phyloP scores from a whole-genome alignment of 2,113 vertebrate genomes.

The Cyanocitta stelleri region DNA sequence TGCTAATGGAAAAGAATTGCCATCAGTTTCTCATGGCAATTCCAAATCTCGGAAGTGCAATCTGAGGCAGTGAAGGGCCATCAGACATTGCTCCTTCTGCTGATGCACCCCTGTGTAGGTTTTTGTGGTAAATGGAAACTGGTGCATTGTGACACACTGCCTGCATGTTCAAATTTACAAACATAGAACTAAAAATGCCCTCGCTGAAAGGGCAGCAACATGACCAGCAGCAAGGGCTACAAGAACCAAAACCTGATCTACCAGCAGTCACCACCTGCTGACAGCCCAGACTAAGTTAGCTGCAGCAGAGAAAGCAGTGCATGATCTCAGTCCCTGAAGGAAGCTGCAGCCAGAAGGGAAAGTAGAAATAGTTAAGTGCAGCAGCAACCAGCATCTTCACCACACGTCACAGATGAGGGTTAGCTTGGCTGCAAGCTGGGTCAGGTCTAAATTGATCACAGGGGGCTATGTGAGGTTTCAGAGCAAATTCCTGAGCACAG shows the following conservation, averaged over 20 bases:
- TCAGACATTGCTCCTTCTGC: neutral
- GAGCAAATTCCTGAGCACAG: neutral
- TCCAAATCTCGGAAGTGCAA: neutral
- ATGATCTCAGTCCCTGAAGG: neutral
- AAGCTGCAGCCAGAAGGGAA: neutral
- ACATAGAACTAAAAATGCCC: neutral
- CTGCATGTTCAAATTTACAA: neutral
- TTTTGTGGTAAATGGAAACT: neutral
- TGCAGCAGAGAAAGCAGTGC: neutral
- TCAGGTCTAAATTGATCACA: neutral
- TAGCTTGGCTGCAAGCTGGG: neutral
- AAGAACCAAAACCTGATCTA: neutral
- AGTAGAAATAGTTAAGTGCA: neutral
- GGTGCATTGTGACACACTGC: neutral
- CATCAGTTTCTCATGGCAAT: neutral
- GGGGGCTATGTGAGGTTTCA: neutral
- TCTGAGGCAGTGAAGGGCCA: neutral
- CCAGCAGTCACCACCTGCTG: neutral
- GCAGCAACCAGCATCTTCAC: neutral
- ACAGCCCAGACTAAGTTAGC: neutral
- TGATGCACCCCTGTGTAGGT: fast-evolving
- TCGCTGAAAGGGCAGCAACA: neutral
- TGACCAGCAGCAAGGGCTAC: neutral
- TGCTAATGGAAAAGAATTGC: neutral
- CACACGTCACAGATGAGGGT: neutral